Percentiles rank a stretch among this genome's conserved stretches.
These are phyloP conservation scores for Notodonta ziczac DNA, from an alignment of 2,888 invertebrate genomes.

Conservation along the genomic window DNA sequence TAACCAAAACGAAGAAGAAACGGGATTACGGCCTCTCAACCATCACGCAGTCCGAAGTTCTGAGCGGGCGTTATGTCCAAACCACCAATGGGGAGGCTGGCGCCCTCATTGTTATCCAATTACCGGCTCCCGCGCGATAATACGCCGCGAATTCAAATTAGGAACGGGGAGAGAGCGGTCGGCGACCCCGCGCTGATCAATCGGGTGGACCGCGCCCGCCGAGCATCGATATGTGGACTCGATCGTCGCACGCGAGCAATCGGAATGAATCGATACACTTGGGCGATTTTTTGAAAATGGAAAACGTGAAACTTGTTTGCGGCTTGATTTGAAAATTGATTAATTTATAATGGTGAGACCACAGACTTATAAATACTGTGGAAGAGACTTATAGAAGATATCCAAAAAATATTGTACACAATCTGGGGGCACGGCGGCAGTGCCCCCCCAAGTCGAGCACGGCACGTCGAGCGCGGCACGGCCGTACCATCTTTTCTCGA, in stretches of 20 bases:
- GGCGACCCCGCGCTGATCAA: constrained; percentile 77
- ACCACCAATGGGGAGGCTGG: constrained; percentile 69
- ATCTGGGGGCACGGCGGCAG: too few species aligned
- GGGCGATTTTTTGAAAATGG: constrained; percentile 37
- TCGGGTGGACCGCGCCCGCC: constrained; percentile 71
- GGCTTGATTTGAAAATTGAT: constrained; percentile 9
- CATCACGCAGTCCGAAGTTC: constrained; percentile 33
- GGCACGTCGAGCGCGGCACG: too few species aligned
- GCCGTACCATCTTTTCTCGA: too few species aligned
- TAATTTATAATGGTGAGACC: too few species aligned
- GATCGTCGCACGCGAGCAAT: constrained; percentile 40
- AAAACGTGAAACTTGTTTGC: constrained; percentile 27
- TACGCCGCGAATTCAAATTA: constrained; percentile 83
- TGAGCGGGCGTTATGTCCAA: constrained; percentile 57
- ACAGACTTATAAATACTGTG: too few species aligned
- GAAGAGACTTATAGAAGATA: too few species aligned
- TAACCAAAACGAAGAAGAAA: constrained; percentile 35
- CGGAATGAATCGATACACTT: constrained; percentile 33
- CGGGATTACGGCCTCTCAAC: constrained; percentile 40
- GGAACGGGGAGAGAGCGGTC: constrained; percentile 80
- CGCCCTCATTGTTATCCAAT: constrained; percentile 84
- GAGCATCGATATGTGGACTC: constrained; percentile 48
- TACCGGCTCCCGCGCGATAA: constrained; percentile 81
- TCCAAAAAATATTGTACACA: too few species aligned
- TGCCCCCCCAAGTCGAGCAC: too few species aligned